Conservation (phyloP, 2,888 invertebrate species). For the Acanthosepion esculentum region DNA sequence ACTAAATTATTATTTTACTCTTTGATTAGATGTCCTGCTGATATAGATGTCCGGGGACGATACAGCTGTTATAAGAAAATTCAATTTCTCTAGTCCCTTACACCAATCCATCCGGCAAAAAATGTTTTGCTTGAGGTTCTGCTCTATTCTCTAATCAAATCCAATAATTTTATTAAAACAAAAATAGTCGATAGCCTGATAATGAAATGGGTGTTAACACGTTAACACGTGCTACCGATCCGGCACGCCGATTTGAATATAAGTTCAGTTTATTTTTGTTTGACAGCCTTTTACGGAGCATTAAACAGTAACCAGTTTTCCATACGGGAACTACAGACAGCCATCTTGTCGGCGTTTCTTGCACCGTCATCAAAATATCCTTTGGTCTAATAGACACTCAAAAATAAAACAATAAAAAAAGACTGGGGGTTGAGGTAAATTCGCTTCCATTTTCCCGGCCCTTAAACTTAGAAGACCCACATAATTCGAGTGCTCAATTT, state of each 20-base stretch:
- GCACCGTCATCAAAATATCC: background rate
- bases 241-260: background rate
- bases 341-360: background rate
- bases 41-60: no score
- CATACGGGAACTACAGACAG: background rate
- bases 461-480: background rate
- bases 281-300: background rate
- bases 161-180: no score
- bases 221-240: background rate
- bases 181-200: no score
- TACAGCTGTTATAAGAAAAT: no score
- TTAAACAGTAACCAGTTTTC: background rate
- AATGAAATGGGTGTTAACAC: background rate
- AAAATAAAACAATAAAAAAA: background rate
- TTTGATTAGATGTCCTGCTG: no score
- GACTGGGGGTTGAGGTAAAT: background rate
- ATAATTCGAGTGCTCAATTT: slow-evolving; percentile 17
- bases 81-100: no score
- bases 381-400: slow-evolving; percentile 17
- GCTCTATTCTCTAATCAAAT: no score
- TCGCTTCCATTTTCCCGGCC: background rate
- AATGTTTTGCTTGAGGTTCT: no score
- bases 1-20: no score
- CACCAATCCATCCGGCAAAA: no score
- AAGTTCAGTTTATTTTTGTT: background rate